phyloP scores from a whole-genome alignment of 2,113 vertebrate genomes.

The Esox niger region DNA sequence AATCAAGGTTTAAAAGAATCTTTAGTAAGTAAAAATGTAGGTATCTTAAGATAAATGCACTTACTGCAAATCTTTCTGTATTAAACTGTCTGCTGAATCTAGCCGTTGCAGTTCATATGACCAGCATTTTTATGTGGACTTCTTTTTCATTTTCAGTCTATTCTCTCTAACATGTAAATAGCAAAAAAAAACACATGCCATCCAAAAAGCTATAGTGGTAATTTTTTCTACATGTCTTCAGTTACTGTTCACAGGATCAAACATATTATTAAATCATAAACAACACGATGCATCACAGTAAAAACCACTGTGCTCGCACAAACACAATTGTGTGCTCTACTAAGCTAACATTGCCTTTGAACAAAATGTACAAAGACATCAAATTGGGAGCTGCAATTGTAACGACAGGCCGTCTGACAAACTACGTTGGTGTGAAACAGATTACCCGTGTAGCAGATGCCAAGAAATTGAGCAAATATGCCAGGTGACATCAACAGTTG shows the following conservation, averaged over 20 bases:
- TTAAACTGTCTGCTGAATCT: too few relatives aligned
- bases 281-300: neutral
- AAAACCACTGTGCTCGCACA: conserved; percentile 1
- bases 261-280: too few relatives aligned
- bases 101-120: too few relatives aligned
- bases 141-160: too few relatives aligned
- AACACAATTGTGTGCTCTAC: conserved; percentile 28
- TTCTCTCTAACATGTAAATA: too few relatives aligned
- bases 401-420: conserved; percentile 31
- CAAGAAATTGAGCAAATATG: conserved; percentile 24
- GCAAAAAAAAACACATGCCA: too few relatives aligned
- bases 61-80: too few relatives aligned
- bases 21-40: too few relatives aligned
- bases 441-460: conserved; percentile 19
- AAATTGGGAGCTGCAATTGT: conserved; percentile 34
- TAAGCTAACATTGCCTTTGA: conserved; percentile 34
- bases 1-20: too few relatives aligned
- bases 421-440: conserved; percentile 17
- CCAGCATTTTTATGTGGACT: too few relatives aligned
- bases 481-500: conserved; percentile 20
- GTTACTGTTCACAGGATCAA: neutral
- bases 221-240: conserved; percentile 17
- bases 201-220: neutral
- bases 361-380: conserved; percentile 34
- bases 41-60: too few relatives aligned